phyloP scores from a whole-genome alignment of 2,113 vertebrate species.

The Neolamprologus longior region DNA sequence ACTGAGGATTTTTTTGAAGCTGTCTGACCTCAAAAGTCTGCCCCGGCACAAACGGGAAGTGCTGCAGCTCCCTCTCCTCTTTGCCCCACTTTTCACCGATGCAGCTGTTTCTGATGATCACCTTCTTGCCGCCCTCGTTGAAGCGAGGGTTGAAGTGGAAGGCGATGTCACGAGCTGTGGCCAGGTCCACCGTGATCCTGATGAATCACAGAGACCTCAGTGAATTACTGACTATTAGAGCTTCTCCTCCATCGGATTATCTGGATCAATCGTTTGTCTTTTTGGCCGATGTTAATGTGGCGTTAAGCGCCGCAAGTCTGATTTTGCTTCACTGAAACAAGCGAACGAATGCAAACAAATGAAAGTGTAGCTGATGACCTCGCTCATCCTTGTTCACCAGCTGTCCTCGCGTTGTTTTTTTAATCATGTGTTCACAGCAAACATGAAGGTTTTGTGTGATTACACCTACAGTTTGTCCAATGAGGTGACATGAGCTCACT shows the following conservation, averaged over 20 bases:
- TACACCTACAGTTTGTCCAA: neutral
- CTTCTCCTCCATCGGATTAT: neutral
- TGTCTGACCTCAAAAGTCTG: constrained; percentile 30
- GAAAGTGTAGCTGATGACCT: neutral
- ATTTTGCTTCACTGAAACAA: neutral
- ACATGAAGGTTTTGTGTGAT: neutral
- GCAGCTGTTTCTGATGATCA: constrained; percentile 38
- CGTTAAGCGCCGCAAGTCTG: neutral
- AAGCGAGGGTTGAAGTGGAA: constrained; percentile 61
- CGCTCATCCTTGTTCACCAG: neutral
- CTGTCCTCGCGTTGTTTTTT: rapidly evolving
- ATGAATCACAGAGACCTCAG: neutral
- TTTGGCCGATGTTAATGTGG: neutral
- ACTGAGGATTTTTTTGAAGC: neutral
- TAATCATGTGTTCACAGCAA: neutral
- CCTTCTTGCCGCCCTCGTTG: neutral
- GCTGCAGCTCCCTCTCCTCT: neutral
- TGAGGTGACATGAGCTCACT: neutral
- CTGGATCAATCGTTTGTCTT: neutral
- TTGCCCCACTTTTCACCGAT: constrained; percentile 10
- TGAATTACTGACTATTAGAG: neutral
- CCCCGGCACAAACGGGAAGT: constrained; percentile 34
- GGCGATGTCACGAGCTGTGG: neutral
- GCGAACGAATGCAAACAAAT: neutral
- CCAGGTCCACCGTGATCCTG: constrained; percentile 38